These are phyloP conservation scores for Rhingia campestris DNA, from an alignment of 2,888 invertebrate genomes.

Conservation along the genomic window DNA sequence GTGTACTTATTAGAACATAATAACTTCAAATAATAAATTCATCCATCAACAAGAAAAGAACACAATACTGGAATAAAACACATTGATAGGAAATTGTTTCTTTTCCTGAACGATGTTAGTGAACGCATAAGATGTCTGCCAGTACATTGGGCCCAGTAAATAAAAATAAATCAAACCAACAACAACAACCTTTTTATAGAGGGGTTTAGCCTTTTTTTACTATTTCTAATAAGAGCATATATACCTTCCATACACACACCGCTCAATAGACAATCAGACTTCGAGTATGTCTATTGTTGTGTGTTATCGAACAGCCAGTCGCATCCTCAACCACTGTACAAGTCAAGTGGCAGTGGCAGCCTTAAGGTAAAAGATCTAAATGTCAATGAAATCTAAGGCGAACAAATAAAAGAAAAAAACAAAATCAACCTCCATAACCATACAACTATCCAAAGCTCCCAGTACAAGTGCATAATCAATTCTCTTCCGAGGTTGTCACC, in stretches of 20 bases:
- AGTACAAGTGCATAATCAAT: constrained; percentile 26
- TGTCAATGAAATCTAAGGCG: constrained; percentile 45
- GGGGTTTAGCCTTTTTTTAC: too few species aligned
- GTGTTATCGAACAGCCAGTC: constrained; percentile 47
- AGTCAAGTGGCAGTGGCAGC: constrained; percentile 53
- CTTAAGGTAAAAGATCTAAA: constrained; percentile 47
- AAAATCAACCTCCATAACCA: neutral
- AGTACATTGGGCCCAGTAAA: constrained; percentile 10
- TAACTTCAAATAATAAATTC: too few species aligned
- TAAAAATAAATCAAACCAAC: neutral
- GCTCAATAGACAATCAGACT: constrained; percentile 49
- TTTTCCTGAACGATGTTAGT: constrained; percentile 10
- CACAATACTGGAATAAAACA: neutral
- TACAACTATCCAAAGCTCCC: neutral
- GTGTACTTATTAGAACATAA: too few species aligned
- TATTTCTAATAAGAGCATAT: neutral
- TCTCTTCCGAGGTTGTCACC: constrained; percentile 46
- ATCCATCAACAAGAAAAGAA: too few species aligned
- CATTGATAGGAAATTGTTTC: neutral
- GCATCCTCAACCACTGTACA: constrained; percentile 47
- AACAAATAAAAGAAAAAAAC: neutral
- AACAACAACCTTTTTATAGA: neutral
- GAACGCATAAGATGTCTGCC: constrained; percentile 45
- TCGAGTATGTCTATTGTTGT: constrained; percentile 59
- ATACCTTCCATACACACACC: neutral